Base-by-base conservation (phyloP, 2,113 vertebrate genomes). In the Clinocottus analis region DNA sequence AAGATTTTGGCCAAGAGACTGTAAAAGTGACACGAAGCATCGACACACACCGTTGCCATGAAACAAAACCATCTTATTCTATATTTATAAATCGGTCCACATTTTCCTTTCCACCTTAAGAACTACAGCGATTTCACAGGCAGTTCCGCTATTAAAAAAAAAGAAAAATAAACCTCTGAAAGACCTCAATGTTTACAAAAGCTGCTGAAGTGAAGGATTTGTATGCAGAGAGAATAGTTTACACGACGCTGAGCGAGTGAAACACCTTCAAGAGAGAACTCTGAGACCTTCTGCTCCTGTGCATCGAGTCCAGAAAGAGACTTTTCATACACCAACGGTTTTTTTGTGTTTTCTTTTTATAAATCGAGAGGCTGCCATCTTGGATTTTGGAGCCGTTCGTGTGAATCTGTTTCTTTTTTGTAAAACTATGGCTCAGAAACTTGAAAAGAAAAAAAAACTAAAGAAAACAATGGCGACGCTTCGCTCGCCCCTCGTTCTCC, bases 111-210 rank as follows among this genome's bases (percentile, higher is more conserved):
- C 2, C 17, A 2, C 5, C 61, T 70, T 80, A 35, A 66, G 68
- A 76, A 27, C 27, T 21, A 61, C 51, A 80, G 75, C 80, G 85
- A 72, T 82, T 51, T 58, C 51, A 41, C 71, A 75, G 76, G 78
- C 83, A 64, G 77, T 77, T 79, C 3, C 13, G 29, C 61, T 2
- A 56, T n/a, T n/a, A 75, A 39, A 83, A 49, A 8, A 41, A 41
- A 41, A 7, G 17, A 73, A 70, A 43, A 83, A 14, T 6, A 45
- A 19, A 74, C 62, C 73, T 62, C 76, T 70, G 63, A 70, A 75
- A 81, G 58, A 90, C 85, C 90, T 90, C 91, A 80, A 77, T 90
- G 91, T 94, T 93, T 93, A 93, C 92, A 91, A 39, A 77, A 71
- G 86, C 89, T 93, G 87, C 91, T 91, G 25, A 66, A 21, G 11